Percentiles rank a stretch among this genome's conserved stretches.
Evolutionary conservation across 2,888 invertebrate genomes (phyloP).

Genomic region (Cremastobaeus sp.): DNA sequence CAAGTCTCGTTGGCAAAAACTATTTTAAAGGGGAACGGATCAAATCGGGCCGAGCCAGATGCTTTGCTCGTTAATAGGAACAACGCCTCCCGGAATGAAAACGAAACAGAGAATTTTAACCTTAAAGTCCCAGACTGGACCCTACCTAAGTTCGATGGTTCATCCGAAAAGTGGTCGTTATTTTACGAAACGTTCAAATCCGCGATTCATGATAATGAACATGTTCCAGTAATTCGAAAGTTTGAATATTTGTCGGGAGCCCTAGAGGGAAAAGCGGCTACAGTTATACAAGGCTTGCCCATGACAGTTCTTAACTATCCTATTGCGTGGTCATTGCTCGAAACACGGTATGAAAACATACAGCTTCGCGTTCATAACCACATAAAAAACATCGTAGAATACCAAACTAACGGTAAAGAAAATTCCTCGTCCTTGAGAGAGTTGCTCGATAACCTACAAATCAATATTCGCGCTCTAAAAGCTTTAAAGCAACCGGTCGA

Average conservation of each 20-base stretch:
- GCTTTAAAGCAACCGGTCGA: conserved; percentile 61
- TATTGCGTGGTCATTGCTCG: conserved; percentile 55
- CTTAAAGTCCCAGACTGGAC: neutral
- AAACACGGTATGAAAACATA: conserved; percentile 54
- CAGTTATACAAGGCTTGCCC: conserved; percentile 55
- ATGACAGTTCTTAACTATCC: conserved; percentile 58
- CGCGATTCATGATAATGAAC: conserved; percentile 52
- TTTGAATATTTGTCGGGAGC: conserved; percentile 56
- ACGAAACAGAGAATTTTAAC: neutral
- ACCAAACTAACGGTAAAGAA: conserved; percentile 42
- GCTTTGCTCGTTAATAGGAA: too few relatives aligned
- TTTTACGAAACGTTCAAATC: conserved; percentile 59
- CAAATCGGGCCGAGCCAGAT: too few relatives aligned
- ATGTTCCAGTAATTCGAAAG: conserved; percentile 51
- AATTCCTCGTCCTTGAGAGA: conserved; percentile 43
- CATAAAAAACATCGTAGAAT: conserved; percentile 33
- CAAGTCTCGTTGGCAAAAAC: neutral
- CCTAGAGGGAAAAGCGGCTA: conserved; percentile 34
- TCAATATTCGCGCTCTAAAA: conserved; percentile 59
- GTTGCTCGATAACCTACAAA: conserved; percentile 54
- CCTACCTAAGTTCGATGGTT: conserved; percentile 58
- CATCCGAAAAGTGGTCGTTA: conserved; percentile 54
- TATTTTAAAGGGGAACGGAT: too few relatives aligned
- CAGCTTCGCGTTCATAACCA: conserved; percentile 59
- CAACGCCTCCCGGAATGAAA: too few relatives aligned